Evolutionary conservation across 2,888 invertebrate genomes (phyloP), one percentile per base, ranked within the genome.

Genomic region (Troglohyphantes excavatus): DNA sequence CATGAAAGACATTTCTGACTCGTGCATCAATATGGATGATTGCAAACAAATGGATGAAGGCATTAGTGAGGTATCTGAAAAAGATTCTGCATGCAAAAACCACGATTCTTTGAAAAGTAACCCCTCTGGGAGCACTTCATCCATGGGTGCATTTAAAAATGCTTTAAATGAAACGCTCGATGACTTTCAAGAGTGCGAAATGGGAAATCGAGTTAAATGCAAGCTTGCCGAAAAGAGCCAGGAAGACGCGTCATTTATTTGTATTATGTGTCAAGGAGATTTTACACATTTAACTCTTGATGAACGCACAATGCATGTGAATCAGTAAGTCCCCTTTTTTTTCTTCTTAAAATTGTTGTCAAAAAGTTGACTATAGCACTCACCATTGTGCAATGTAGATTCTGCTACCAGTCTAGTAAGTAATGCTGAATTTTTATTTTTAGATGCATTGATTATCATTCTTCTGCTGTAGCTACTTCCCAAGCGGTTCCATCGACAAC

Each of bases 401-500:
- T n/a, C n/a, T n/a, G n/a, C n/a, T n/a, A n/a, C n/a, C n/a, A n/a
- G n/a, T n/a, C n/a, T n/a, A n/a, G n/a, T n/a, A n/a, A n/a, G n/a
- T n/a, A n/a, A n/a, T n/a, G n/a, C 13, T 39, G 3, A 39, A 11
- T 39, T 39, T 39, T 11, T 39, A 39, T n/a, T 84, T 86, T 39
- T 68, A 89, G 88, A n/a, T 89, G 88, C 21, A 89, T 89, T 67
- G 88, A 89, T 76, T 43, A 26, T 9, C 70, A 78, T 17, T 79
- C 61, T 13, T 46, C 61, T 7, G n/a, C 61, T 70, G 33, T 19
- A 27, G 13, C 67, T 61, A 26, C 67, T 19, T n/a, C 63, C n/a
- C n/a, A 72, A 73, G 11, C 19, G 67, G 2, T 3, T 63, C 2
- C 39, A 43, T 13, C 75, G 2, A 33, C 26, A 19, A 70, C 29